These are phyloP conservation scores for Hydropotes inermis DNA, from an alignment of 2,113 vertebrate genomes.

Conservation along the genomic window DNA sequence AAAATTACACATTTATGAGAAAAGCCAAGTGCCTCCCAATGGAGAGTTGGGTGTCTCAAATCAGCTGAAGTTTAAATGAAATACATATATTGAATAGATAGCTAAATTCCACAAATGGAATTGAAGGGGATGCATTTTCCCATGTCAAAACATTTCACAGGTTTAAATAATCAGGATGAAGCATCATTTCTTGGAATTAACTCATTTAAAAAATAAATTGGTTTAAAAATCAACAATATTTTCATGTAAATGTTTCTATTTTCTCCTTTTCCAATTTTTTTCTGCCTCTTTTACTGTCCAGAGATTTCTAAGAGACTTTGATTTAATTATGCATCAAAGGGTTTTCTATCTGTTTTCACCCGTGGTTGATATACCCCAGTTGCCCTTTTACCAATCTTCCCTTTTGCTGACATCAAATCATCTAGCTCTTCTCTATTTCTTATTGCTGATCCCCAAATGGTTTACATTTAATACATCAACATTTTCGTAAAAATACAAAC, in stretches of 20 bases:
- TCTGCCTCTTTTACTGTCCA: neutral
- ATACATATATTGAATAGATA: conserved; percentile 73
- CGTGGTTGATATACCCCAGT: neutral
- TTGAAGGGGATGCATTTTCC: conserved; percentile 44
- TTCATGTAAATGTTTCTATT: conserved; percentile 26
- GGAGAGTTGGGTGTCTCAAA: conserved; percentile 74
- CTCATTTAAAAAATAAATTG: neutral
- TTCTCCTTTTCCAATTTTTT: neutral
- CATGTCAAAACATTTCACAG: conserved; percentile 37
- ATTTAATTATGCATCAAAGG: neutral
- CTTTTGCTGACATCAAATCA: conserved; percentile 1
- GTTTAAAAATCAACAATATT: conserved; percentile 23
- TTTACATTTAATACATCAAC: neutral
- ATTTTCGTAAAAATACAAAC: neutral
- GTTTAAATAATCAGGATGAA: neutral
- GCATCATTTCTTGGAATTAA: conserved; percentile 10
- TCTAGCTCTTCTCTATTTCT: conserved; percentile 28
- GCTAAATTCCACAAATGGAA: conserved; percentile 62
- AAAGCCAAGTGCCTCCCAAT: conserved; percentile 75
- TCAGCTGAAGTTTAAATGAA: conserved; percentile 76
- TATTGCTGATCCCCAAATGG: conserved; percentile 16
- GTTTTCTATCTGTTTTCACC: neutral
- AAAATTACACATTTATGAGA: conserved; percentile 85
- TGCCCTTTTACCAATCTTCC: neutral
- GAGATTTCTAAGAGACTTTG: neutral